phyloP scores from a whole-genome alignment of 1,140 invertebrate genomes.

The Zophobas morio region DNA sequence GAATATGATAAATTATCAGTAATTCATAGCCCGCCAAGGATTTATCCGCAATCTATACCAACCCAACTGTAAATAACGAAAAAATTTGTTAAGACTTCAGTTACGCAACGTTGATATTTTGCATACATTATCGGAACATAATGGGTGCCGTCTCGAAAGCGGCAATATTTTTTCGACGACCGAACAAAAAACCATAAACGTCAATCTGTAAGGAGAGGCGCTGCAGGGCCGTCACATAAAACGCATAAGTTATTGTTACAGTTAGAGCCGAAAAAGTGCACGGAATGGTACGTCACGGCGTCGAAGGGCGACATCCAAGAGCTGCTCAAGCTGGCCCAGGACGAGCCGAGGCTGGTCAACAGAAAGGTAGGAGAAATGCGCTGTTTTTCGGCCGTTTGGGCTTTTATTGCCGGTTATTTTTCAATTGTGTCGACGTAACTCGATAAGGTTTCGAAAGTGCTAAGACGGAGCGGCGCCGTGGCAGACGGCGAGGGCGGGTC shows the following conservation, averaged over 20 bases:
- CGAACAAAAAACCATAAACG: constrained; percentile 43
- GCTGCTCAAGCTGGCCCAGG: constrained; percentile 84
- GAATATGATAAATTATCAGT: constrained; percentile 28
- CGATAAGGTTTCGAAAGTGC: constrained; percentile 12
- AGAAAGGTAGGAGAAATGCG: constrained; percentile 79
- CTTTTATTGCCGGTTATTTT: constrained; percentile 38
- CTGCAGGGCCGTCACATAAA: constrained; percentile 38
- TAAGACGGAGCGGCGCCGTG: not conserved
- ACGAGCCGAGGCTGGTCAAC: constrained; percentile 84
- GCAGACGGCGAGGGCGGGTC: constrained; percentile 3
- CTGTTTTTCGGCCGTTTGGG: constrained; percentile 16
- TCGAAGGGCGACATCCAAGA: constrained; percentile 87
- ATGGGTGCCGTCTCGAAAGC: constrained; percentile 18
- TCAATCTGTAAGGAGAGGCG: constrained; percentile 39
- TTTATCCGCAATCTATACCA: constrained; percentile 22
- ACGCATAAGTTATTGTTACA: constrained; percentile 62
- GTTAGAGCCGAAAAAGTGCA: constrained; percentile 77
- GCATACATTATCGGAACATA: constrained; percentile 29
- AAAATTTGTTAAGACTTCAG: constrained; percentile 11
- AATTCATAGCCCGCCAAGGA: constrained; percentile 20
- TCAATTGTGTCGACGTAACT: constrained; percentile 32
- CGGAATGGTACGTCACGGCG: constrained; percentile 88
- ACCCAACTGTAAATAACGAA: constrained; percentile 24
- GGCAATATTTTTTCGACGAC: constrained; percentile 27
- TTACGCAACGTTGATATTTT: constrained; percentile 20